Conservation (phyloP, 2,797 vertebrate genomes). For the Aselliscus stoliczkanus region DNA sequence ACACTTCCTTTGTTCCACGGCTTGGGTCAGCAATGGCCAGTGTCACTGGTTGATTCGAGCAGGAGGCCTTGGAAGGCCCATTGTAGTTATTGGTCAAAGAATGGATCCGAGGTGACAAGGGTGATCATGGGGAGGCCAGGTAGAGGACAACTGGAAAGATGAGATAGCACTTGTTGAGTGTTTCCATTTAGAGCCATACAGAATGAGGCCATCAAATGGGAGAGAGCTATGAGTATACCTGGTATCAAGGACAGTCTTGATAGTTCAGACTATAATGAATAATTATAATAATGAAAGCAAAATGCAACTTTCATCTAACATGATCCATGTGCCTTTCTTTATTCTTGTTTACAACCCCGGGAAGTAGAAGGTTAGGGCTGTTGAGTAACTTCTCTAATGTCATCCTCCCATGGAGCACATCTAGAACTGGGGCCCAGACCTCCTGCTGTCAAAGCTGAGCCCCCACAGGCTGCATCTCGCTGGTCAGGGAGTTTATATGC, state of each 20-base stretch:
- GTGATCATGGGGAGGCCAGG: background rate
- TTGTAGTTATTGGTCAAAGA: background rate
- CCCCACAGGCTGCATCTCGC: background rate
- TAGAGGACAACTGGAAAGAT: background rate
- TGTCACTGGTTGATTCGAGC: background rate
- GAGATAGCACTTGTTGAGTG: background rate
- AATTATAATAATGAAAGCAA: background rate
- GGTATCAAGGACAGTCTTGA: background rate
- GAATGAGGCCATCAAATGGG: background rate
- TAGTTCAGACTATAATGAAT: background rate
- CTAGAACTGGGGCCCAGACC: background rate
- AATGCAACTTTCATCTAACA: background rate
- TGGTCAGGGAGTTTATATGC: background rate
- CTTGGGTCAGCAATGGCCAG: background rate
- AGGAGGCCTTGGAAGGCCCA: background rate
- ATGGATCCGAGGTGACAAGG: background rate
- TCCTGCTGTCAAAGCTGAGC: background rate
- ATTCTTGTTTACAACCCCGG: background rate
- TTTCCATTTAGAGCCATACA: background rate
- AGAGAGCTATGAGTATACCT: background rate
- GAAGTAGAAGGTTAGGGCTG: background rate
- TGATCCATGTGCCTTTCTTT: background rate
- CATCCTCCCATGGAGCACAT: background rate
- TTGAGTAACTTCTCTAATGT: background rate
- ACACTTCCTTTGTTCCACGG: background rate